Evolutionary conservation across 2,888 invertebrate species (phyloP), one percentile per base, ranked within the genome.

Genomic region (Hypomecis punctinalis): DNA sequence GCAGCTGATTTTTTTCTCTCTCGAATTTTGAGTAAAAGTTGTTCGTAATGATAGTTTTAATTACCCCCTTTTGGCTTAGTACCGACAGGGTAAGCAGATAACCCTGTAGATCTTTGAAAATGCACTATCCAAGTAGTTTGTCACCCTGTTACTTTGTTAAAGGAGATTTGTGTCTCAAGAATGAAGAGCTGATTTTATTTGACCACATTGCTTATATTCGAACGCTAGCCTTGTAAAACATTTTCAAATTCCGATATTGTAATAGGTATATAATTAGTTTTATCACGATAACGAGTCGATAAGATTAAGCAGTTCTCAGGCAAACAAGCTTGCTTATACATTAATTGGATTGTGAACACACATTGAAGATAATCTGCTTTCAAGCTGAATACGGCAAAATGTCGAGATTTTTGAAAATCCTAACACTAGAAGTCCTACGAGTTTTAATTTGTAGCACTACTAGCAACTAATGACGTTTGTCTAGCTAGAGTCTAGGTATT

Each of bases 361-460:
- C 55, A 43, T 49, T 33, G 35, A 61, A 33, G 56, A 45, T 40
- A 62, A 62, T 62, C 56, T 52, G 35, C 10, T 56, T 62, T 62
- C 37, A 8, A 36, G 49, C 23, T 49, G 42, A 43, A 56, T 43
- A 40, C 13, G 10, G 13, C 42, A 13, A 51, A 45, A 51, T 56
- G 56, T 35, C n/a, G 48, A 39, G 36, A 56, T 56, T 62, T 51
- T 54, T 42, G 5, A 36, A 53, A 35, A 57, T 52, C 13, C 40
- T 56, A 39, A 56, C 56, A 47, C 13, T 57, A 43, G 61, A 58
- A 63, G 57, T 57, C 35, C 37, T 62, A 52, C 51, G 54, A 49
- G 43, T 49, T 55, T 54, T 11, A 35, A 45, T 43, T 37, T 54
- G 43, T 11, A 13, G 13, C n/a, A n/a, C n/a, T n/a, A n/a, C n/a